phyloP scores from a whole-genome alignment of 2,113 vertebrate genomes.

The Numenius arquata region DNA sequence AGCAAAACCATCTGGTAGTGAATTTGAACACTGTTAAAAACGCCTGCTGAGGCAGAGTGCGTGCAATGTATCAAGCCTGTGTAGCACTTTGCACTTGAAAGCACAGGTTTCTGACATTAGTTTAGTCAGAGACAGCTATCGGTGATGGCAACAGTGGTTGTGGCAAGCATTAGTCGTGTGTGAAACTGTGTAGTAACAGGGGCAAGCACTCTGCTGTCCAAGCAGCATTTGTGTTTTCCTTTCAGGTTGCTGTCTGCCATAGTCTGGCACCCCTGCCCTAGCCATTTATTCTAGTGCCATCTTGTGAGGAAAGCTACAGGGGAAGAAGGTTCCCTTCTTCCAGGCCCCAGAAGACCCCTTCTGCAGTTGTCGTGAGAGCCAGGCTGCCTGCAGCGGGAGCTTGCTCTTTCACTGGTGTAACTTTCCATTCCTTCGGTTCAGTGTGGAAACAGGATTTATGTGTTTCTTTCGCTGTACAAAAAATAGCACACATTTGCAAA shows the following conservation, averaged over 20 bases:
- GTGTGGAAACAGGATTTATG: not conserved
- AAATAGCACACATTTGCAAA: not conserved
- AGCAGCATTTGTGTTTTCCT: not conserved
- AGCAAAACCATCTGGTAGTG: not conserved
- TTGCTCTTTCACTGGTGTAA: rapidly evolving
- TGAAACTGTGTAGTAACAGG: not conserved
- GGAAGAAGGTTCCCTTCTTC: not conserved
- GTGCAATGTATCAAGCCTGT: not conserved
- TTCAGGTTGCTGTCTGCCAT: not conserved
- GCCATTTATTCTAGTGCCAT: not conserved
- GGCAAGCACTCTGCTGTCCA: not conserved
- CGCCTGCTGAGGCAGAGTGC: not conserved
- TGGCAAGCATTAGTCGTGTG: not conserved
- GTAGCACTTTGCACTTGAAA: not conserved
- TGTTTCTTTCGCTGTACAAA: not conserved
- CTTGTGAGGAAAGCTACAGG: not conserved
- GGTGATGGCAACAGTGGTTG: not conserved
- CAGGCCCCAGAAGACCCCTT: too few relatives aligned
- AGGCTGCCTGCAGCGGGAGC: not conserved
- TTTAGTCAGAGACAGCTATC: not conserved
- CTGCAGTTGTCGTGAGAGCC: not conserved
- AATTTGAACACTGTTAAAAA: not conserved
- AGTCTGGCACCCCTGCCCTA: not conserved
- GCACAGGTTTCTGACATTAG: not conserved
- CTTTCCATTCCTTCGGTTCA: not conserved